Base-by-base conservation (phyloP, 2,113 vertebrate genomes). In the Lycaon pictus region DNA sequence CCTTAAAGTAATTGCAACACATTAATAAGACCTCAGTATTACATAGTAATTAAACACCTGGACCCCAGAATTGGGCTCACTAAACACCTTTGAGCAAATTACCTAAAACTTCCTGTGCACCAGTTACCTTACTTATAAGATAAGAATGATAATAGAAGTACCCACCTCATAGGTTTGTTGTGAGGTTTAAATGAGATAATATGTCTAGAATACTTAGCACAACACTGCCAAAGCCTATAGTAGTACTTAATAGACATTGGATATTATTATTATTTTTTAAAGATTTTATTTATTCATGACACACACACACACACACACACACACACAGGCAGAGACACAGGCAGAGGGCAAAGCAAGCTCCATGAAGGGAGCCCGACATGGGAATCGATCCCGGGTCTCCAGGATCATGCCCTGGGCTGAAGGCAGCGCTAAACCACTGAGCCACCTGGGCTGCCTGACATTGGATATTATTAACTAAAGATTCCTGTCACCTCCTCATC, bases 81-180 rank as follows among this genome's bases (percentile, higher is more conserved):
- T 76, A 62, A 91, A 87, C 29, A 90, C 23, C 13, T 60, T 35
- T 56, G 58, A 81, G 48, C 20, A 91, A 91, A 88, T 93, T 43
- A 60, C 71, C 95, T 71, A 63, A 88, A 69, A 35, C 63, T 65
- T 92, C 63, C 71, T 85, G 29, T 88, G 56, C 2, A 62, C 22
- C 22, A 48, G 4, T 89, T 93, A 90, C n/a, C 67, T 71, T 72
- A 88, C 32, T 55, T 80, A 35, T 80, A 90, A 96, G 60, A 69
- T 94, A 63, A 88, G 65, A 62, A 90, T 72, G n/a, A n/a, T 85
- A 32, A 71, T 83, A 62, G 71, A 6, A 85, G 23, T 32, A 90
- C 19, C 43, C 77, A 51, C n/a, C 20, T 76, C 9, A n/a, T 51
- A 32, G 11, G 32, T 81, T 90, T 89, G 20, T 63, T 43, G 27